phyloP scores from a whole-genome alignment of 2,113 vertebrate species.

The Paramormyrops kingsleyae region DNA sequence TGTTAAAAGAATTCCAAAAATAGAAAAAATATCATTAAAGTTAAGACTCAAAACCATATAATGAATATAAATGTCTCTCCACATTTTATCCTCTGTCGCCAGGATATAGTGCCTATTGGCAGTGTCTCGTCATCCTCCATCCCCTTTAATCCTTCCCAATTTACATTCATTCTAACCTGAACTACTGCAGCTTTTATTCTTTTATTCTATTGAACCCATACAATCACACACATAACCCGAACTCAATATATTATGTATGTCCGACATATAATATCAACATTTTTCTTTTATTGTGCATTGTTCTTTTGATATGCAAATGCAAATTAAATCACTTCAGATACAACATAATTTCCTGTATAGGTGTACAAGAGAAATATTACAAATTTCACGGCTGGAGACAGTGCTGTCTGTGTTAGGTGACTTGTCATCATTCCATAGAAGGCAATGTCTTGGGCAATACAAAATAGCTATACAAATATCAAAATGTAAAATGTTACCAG shows the following conservation, averaged over 20 bases:
- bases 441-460: neutral
- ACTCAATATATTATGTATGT: neutral
- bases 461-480: neutral
- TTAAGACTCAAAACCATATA: neutral
- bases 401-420: neutral
- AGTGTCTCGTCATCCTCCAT: conserved; percentile 25
- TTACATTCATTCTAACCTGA: conserved; percentile 20
- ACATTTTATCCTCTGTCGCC: conserved; percentile 13
- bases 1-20: neutral
- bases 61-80: neutral
- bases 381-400: neutral
- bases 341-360: neutral
- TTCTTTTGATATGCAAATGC: neutral
- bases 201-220: neutral
- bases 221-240: neutral
- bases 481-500: neutral
- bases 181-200: neutral
- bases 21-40: neutral
- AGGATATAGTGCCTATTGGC: conserved; percentile 43
- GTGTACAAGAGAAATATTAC: neutral
- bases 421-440: neutral
- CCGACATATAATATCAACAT: neutral
- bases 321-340: neutral
- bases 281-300: neutral
- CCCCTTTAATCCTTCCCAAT: conserved; percentile 37